phyloP scores from a whole-genome alignment of 2,888 invertebrate genomes.

The Hypomecis punctinalis region DNA sequence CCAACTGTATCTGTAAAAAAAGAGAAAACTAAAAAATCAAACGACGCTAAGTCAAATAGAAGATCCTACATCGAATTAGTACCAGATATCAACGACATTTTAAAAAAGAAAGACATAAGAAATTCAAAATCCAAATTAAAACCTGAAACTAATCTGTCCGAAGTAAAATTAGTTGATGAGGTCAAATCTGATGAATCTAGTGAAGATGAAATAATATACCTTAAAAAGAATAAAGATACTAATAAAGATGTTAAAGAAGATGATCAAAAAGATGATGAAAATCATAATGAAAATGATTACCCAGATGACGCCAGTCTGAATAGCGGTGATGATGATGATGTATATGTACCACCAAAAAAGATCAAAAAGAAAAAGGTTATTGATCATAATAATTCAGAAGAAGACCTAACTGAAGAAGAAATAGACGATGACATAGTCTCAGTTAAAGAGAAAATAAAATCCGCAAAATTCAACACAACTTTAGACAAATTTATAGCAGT shows the following conservation, averaged over 20 bases:
- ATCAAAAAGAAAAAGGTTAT: not conserved
- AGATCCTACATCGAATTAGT: too few relatives aligned
- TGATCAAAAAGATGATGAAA: not conserved
- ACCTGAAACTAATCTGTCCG: too few relatives aligned
- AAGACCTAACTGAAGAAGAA: slow-evolving; percentile 3
- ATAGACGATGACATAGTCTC: not conserved
- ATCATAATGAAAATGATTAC: not conserved
- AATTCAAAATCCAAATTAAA: too few relatives aligned
- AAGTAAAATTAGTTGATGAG: too few relatives aligned
- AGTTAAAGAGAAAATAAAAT: not conserved
- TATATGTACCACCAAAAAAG: not conserved
- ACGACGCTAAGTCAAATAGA: not conserved
- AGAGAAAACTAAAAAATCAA: not conserved
- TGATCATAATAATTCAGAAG: not conserved
- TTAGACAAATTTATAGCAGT: not conserved
- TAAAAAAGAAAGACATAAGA: not conserved
- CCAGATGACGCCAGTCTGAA: slow-evolving; percentile 9
- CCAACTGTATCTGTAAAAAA: too few relatives aligned
- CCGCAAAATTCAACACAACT: not conserved
- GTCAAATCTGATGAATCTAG: too few relatives aligned
- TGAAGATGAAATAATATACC: not conserved
- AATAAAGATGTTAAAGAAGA: too few relatives aligned
- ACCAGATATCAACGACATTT: not conserved
- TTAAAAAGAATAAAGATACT: too few relatives aligned
- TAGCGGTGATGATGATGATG: slow-evolving; percentile 3